A percentile compares a stretch with the other conserved stretches of the same genome.
Conservation (phyloP, 1,140 invertebrate species). For the Zaprionus capensis region DNA sequence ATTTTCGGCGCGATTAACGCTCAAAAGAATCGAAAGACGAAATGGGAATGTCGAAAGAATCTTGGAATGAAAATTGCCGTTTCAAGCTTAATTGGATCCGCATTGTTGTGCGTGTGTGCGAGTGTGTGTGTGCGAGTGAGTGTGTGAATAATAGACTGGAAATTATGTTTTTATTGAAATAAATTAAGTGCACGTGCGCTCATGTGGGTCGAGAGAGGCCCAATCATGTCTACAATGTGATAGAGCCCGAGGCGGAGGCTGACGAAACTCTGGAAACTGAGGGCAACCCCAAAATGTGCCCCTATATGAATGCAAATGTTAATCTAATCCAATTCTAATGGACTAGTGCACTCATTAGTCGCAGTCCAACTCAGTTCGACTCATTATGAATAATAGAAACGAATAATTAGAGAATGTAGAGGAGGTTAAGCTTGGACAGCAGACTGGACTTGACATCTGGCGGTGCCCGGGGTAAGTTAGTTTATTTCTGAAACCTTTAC, state of each 20-base stretch:
- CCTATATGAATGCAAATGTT: conserved; percentile 68
- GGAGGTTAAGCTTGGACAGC: neutral
- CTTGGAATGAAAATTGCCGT: conserved; percentile 35
- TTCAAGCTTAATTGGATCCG: conserved; percentile 69
- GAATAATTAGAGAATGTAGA: neutral
- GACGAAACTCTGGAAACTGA: neutral
- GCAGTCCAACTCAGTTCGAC: neutral
- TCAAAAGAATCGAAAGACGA: conserved; percentile 33
- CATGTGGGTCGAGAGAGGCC: conserved; percentile 60
- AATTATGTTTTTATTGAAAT: conserved; percentile 82
- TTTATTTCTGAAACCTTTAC: neutral
- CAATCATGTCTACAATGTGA: conserved; percentile 12
- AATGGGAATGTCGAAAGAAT: conserved; percentile 22
- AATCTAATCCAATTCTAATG: conserved; percentile 67
- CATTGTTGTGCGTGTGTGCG: conserved; percentile 42
- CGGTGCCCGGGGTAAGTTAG: neutral
- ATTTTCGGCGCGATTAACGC: conserved; percentile 79
- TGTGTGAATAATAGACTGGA: conserved; percentile 76
- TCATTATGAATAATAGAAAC: neutral
- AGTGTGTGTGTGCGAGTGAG: conserved; percentile 22
- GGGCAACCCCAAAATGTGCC: conserved; percentile 35
- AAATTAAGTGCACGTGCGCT: conserved; percentile 79
- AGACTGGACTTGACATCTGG: neutral
- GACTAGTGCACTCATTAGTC: conserved; percentile 12
- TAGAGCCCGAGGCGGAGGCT: conserved; percentile 30